Evolutionary conservation across 2,113 vertebrate species (phyloP).

Genomic region (Rynchops niger): DNA sequence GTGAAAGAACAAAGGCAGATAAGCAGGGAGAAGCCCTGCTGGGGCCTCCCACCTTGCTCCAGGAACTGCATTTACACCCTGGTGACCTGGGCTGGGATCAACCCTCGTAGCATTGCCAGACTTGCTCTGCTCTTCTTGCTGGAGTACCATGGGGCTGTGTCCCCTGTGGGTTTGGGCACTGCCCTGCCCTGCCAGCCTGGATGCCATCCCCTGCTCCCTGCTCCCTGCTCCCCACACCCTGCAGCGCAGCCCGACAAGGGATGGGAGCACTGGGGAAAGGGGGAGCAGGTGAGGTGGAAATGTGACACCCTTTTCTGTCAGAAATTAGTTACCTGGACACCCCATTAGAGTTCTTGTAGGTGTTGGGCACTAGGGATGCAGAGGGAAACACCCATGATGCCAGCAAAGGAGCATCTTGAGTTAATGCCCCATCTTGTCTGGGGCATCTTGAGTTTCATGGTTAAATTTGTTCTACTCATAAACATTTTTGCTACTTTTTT

Average conservation of each 20-base stretch:
- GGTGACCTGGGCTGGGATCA: not conserved
- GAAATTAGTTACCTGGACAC: not conserved
- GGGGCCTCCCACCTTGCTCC: not conserved
- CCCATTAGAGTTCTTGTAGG: not conserved
- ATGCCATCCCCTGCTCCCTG: not conserved
- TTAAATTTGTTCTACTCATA: not conserved
- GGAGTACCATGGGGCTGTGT: not conserved
- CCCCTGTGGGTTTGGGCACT: not conserved
- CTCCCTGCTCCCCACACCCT: rapidly evolving
- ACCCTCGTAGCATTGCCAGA: not conserved
- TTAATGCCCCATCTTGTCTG: not conserved
- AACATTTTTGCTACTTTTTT: not conserved
- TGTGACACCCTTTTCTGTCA: not conserved
- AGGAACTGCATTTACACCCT: not conserved
- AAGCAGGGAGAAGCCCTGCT: not conserved
- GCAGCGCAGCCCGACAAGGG: rapidly evolving
- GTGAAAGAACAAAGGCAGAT: not conserved
- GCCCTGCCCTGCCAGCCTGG: not conserved
- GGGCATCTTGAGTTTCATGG: not conserved
- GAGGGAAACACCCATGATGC: not conserved
- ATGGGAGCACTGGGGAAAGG: not conserved
- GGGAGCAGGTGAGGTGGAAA: not conserved
- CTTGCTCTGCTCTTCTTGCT: not conserved
- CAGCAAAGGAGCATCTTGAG: not conserved
- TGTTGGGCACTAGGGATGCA: not conserved